phyloP scores from a whole-genome alignment of 2,888 invertebrate genomes.

The Drosophila kuntzei region DNA sequence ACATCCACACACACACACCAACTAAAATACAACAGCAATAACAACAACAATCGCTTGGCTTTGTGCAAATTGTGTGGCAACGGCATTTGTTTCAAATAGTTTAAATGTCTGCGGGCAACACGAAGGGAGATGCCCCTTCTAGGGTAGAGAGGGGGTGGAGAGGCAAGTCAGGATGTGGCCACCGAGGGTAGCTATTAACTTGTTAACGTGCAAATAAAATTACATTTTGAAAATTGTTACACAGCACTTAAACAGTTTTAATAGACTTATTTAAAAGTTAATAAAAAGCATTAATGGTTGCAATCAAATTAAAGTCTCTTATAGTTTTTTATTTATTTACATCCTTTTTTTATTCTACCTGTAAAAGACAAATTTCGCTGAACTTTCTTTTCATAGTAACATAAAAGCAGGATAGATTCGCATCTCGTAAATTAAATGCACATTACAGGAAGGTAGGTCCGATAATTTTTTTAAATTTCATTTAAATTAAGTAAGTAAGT shows the following conservation, averaged over 20 bases:
- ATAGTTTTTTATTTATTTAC: not conserved
- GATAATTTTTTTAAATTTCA: too few relatives aligned
- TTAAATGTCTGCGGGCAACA: conserved; percentile 42
- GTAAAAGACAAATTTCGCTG: not conserved
- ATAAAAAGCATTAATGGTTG: not conserved
- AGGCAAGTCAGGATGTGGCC: not conserved
- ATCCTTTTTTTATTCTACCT: not conserved
- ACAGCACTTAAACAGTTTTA: conserved; percentile 14
- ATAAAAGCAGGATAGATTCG: too few relatives aligned
- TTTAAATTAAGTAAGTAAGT: too few relatives aligned
- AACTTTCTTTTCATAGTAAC: too few relatives aligned
- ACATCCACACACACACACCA: conserved; percentile 6
- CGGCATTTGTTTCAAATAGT: conserved; percentile 62
- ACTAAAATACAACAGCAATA: conserved; percentile 2
- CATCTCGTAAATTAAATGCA: too few relatives aligned
- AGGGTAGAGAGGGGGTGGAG: not conserved
- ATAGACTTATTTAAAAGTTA: conserved; percentile 29
- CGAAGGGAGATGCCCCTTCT: not conserved
- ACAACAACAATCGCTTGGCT: conserved; percentile 21
- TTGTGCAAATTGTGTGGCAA: conserved; percentile 24
- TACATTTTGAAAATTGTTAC: conserved; percentile 17
- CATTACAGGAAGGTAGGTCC: too few relatives aligned
- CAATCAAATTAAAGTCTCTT: not conserved
- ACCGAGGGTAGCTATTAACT: conserved; percentile 27
- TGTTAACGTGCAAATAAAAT: conserved; percentile 47